Base-by-base conservation (phyloP, 2,113 vertebrate genomes). In the Columbina picui region DNA sequence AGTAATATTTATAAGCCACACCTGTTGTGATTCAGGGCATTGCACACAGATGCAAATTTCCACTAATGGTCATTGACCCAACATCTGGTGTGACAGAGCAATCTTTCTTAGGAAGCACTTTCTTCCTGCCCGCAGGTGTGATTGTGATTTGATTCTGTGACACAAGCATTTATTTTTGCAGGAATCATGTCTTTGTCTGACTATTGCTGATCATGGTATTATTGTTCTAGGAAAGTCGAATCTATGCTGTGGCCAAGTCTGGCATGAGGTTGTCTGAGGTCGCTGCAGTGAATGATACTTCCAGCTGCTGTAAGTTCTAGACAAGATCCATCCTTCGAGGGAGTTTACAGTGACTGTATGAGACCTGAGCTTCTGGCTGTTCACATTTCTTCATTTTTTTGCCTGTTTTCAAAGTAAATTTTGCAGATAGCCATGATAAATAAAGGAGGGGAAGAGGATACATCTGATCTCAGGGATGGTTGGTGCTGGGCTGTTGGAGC, bases 241-340 rank as follows among this genome's bases (percentile, higher is more conserved):
- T 99, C 94, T 99, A 99, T 38, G 98, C 98, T 32, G 98, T 99
- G 81, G 99, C 99, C 14, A 99, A 98, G 84, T 98, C 98, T 87
- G 99, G 99, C 84, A 98, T 99, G 98, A 98, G 98, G 86, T 97
- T 99, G 26, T 99, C 99, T 21, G 99, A 99, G 96, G 98, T 97
- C 32, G 68, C 96, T 45, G 47, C 87, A 36, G 98, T 94, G 94
- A 96, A 96, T 80, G 97, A 98, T 47, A 91, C 97, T 73, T 94
- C 97, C 11, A 98, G 91, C 45, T 97, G 96, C 97, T 97, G 99
- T 99, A 96, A 98, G 97, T 97, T 90, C n/a, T 64, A 55, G 36
- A 39, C 17, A 84, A 91, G 43, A 76, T 47, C 38, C 26, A 15
- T 59, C 43, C 20, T 91, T 63, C 69, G 56, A 71, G 71, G 59